Percentiles rank a stretch among this genome's conserved stretches.
Conservation (phyloP, 2,113 vertebrate genomes). For the Spizaetus ornatus region DNA sequence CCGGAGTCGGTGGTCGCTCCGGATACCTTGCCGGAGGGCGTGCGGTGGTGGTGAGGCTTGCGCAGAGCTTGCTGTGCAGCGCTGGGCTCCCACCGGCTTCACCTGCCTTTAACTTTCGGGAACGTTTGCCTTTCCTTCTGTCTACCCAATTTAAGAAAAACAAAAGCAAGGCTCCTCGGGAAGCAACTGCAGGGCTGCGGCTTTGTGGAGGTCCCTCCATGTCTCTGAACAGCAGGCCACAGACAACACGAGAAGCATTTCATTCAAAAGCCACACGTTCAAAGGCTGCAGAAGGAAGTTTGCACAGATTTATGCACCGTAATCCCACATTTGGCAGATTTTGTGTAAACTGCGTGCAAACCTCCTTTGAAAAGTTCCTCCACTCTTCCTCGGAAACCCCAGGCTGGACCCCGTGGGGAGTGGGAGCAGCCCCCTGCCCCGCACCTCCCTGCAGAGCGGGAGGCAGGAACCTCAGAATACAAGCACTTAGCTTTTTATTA, state of each 20-base stretch:
- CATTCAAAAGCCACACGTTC: neutral
- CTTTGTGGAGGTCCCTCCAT: neutral
- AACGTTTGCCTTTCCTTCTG: neutral
- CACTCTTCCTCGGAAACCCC: neutral
- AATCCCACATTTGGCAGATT: neutral
- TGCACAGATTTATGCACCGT: neutral
- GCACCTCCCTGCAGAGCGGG: neutral
- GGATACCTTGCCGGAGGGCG: accelerated
- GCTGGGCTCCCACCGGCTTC: neutral
- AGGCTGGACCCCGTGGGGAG: neutral
- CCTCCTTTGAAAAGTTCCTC: neutral
- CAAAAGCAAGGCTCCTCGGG: neutral
- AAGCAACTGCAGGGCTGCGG: neutral
- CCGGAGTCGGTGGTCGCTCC: accelerated
- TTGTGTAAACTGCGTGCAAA: neutral
- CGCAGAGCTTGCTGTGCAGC: neutral
- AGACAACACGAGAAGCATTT: neutral
- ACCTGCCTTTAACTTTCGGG: neutral
- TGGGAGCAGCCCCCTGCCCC: neutral
- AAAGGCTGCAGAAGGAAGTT: neutral
- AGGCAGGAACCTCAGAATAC: conserved; percentile 38
- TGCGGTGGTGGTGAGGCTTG: neutral
- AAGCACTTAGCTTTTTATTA: conserved; percentile 62
- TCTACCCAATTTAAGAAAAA: neutral
- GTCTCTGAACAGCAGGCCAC: neutral